Evolutionary conservation across 2,113 vertebrate genomes (phyloP).

Genomic region (Ranitomeya variabilis): DNA sequence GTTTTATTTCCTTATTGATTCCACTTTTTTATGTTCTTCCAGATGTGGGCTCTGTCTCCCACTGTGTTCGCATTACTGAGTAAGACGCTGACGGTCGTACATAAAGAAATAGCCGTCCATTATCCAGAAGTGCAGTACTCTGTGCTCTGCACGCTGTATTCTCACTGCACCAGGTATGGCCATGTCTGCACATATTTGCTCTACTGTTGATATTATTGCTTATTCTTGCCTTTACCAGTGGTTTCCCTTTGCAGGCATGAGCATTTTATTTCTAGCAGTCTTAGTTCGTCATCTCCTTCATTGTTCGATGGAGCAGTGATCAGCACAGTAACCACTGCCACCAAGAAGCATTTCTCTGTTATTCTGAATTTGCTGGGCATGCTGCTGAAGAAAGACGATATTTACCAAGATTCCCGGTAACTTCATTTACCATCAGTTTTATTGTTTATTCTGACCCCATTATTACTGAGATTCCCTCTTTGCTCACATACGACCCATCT

Average conservation of each 20-base stretch:
- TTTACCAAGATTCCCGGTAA: slow-evolving; percentile 90
- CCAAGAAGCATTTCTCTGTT: slow-evolving; percentile 96
- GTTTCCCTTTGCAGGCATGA: slow-evolving; percentile 81
- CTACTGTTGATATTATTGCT: no score
- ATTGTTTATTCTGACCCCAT: no score
- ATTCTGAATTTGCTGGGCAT: slow-evolving; percentile 88
- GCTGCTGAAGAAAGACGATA: slow-evolving; percentile 88
- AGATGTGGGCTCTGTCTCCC: slow-evolving; percentile 99
- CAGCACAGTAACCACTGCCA: slow-evolving; percentile 97
- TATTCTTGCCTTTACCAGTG: not conserved
- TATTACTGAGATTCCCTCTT: no score
- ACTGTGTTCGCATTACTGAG: slow-evolving; percentile 96
- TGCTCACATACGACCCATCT: no score
- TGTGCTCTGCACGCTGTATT: slow-evolving; percentile 93
- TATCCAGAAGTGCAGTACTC: slow-evolving; percentile 93
- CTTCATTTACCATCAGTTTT: not conserved
- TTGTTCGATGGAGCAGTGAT: slow-evolving; percentile 96
- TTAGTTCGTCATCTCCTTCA: slow-evolving; percentile 94
- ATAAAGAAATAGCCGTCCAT: slow-evolving; percentile 86
- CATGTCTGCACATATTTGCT: not conserved
- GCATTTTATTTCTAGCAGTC: slow-evolving; percentile 98
- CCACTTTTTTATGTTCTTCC: slow-evolving; percentile 47
- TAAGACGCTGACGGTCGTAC: slow-evolving; percentile 90
- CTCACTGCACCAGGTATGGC: slow-evolving; percentile 93
- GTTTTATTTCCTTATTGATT: not conserved